A percentile compares a stretch with the other conserved stretches of the same genome.
Conservation (phyloP, 2,888 invertebrate genomes). For the Colletes collaris region DNA sequence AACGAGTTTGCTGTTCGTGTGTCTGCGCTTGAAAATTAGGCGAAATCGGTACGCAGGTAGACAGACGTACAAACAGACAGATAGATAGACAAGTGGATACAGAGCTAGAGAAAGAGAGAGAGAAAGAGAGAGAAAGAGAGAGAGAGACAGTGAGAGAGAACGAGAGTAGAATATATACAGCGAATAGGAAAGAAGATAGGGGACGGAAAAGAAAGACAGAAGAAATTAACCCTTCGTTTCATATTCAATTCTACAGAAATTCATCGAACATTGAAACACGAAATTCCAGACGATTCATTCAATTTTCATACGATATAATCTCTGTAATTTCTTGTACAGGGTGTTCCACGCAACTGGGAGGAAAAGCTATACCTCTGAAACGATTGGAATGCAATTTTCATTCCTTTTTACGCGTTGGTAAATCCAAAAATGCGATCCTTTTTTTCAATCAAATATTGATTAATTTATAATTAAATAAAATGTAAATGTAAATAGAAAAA, state of each 20-base stretch:
- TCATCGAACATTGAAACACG: too few relatives aligned
- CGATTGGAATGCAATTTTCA: too few relatives aligned
- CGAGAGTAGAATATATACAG: background rate
- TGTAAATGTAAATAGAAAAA: too few relatives aligned
- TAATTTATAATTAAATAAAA: too few relatives aligned
- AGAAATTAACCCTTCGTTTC: conserved; percentile 35
- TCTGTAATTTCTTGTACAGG: background rate
- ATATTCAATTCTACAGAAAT: background rate
- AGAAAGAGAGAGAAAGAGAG: conserved; percentile 3
- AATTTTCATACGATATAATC: background rate
- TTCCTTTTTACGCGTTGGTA: too few relatives aligned
- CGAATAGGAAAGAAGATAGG: background rate
- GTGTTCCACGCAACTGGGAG: too few relatives aligned
- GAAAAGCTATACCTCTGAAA: too few relatives aligned
- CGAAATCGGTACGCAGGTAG: conserved; percentile 33
- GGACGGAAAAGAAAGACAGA: conserved; percentile 9
- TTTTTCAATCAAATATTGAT: too few relatives aligned
- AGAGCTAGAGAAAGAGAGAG: conserved; percentile 11
- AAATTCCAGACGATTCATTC: too few relatives aligned
- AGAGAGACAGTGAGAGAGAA: conserved; percentile 2
- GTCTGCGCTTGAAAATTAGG: conserved; percentile 47
- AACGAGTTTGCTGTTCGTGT: conserved; percentile 59
- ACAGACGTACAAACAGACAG: conserved; percentile 38
- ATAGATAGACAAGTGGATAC: conserved; percentile 25
- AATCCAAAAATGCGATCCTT: too few relatives aligned